A percentile compares a stretch with the other conserved stretches of the same genome.
Conservation (phyloP, 2,113 vertebrate species). For the Halcyon senegalensis region DNA sequence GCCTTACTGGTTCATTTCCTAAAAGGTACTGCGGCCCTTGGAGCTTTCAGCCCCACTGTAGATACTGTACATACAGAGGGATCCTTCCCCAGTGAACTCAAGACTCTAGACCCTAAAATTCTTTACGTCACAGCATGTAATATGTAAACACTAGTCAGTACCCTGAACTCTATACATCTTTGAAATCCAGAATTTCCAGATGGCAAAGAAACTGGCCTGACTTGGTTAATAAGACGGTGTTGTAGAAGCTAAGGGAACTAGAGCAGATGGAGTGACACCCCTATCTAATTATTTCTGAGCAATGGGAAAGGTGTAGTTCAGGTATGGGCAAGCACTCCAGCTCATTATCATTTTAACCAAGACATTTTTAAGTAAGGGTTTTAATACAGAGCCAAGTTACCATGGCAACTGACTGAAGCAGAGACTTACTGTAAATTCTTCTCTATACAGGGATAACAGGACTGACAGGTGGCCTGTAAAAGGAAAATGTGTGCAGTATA, state of each 20-base stretch:
- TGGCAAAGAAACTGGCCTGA: not conserved
- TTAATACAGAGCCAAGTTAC: conserved; percentile 51
- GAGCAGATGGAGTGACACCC: not conserved
- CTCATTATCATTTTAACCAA: conserved; percentile 43
- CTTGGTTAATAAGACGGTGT: not conserved
- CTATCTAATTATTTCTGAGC: not conserved
- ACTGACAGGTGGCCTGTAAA: conserved; percentile 50
- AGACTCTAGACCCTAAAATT: not conserved
- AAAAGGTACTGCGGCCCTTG: not conserved
- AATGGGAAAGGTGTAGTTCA: not conserved
- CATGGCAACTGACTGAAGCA: conserved; percentile 59
- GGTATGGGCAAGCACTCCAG: not conserved
- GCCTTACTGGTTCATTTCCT: not conserved
- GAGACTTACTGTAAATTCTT: conserved; percentile 47
- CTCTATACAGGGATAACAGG: conserved; percentile 17
- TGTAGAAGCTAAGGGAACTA: not conserved
- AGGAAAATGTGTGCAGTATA: conserved; percentile 7
- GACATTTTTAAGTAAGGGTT: conserved; percentile 19
- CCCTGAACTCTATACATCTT: not conserved
- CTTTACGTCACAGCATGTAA: not conserved
- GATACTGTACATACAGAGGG: not conserved
- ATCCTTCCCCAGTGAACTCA: not conserved
- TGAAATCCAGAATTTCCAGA: not conserved
- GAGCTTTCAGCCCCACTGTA: not conserved
- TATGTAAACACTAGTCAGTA: not conserved